Conservation (phyloP, 2,797 vertebrate genomes). For the Chiroxiphia lanceolata region DNA sequence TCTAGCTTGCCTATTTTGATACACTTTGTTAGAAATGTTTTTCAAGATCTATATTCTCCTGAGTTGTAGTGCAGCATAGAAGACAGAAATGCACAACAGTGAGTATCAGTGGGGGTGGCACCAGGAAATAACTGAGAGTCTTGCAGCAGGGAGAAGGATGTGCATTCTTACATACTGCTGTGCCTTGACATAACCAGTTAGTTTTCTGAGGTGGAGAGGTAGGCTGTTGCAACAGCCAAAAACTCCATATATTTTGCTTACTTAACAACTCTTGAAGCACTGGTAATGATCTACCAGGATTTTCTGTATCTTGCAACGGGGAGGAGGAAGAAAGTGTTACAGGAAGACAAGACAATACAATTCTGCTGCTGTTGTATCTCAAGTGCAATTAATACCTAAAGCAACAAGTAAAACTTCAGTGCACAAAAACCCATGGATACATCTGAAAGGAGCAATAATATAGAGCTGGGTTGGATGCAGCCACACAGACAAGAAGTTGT, state of each 20-base stretch:
- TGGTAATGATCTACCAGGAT: not conserved
- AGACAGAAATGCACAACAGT: not conserved
- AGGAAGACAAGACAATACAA: not conserved
- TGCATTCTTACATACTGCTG: not conserved
- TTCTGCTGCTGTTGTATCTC: not conserved
- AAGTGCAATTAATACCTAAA: not conserved
- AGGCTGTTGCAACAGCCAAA: not conserved
- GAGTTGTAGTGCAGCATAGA: not conserved
- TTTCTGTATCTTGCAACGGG: not conserved
- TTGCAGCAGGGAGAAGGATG: not conserved
- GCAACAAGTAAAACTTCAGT: not conserved
- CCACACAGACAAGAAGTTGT: not conserved
- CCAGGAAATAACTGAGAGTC: not conserved
- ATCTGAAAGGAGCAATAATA: not conserved
- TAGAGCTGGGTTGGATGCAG: not conserved
- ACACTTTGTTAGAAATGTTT: not conserved
- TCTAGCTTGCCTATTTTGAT: not conserved
- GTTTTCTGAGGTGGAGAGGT: not conserved
- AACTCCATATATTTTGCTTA: not conserved
- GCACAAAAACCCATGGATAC: not conserved
- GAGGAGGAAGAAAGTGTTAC: not conserved
- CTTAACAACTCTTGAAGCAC: not conserved
- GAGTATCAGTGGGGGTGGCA: not conserved
- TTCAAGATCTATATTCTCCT: not conserved
- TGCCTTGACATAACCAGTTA: not conserved